A percentile compares a stretch with the other conserved stretches of the same genome.
Conservation (phyloP, 2,797 vertebrate species). For the Remorina albescens region DNA sequence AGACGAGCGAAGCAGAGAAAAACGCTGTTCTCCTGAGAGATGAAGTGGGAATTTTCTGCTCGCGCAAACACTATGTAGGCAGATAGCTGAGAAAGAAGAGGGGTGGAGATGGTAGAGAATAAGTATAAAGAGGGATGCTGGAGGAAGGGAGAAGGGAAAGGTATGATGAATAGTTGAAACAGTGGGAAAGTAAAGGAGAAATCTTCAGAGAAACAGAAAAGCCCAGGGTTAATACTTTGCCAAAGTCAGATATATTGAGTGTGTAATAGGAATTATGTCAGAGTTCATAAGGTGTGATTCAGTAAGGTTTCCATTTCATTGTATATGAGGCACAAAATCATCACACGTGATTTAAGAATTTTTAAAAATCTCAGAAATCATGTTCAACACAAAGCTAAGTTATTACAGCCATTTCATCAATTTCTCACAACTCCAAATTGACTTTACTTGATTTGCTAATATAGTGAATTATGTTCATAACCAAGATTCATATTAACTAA, state of each 20-base stretch:
- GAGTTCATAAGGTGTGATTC: slow-evolving; percentile 24
- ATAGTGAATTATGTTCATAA: background rate
- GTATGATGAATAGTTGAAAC: slow-evolving; percentile 49
- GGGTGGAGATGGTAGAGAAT: slow-evolving; percentile 64
- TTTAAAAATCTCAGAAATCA: background rate
- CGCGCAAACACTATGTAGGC: slow-evolving; percentile 76
- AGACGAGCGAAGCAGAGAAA: slow-evolving; percentile 74
- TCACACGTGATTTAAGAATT: slow-evolving; percentile 1
- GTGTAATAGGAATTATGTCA: slow-evolving; percentile 25
- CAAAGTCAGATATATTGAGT: slow-evolving; percentile 39
- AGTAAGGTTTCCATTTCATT: slow-evolving; percentile 9
- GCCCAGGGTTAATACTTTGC: slow-evolving; percentile 24
- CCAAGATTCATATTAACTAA: background rate
- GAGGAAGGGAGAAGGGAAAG: slow-evolving; percentile 40
- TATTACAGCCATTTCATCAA: background rate
- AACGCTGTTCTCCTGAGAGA: slow-evolving; percentile 79
- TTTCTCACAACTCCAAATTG: background rate
- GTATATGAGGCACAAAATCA: slow-evolving; percentile 1
- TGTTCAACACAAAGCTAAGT: background rate
- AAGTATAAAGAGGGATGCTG: slow-evolving; percentile 51
- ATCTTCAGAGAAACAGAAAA: slow-evolving; percentile 36
- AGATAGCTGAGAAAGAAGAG: slow-evolving; percentile 61
- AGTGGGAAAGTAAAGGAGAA: slow-evolving; percentile 36
- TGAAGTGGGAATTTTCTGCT: slow-evolving; percentile 76
- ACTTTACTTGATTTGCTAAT: background rate